These are phyloP conservation scores for Schizaphis graminum DNA, from an alignment of 2,888 invertebrate species.

Conservation along the genomic window DNA sequence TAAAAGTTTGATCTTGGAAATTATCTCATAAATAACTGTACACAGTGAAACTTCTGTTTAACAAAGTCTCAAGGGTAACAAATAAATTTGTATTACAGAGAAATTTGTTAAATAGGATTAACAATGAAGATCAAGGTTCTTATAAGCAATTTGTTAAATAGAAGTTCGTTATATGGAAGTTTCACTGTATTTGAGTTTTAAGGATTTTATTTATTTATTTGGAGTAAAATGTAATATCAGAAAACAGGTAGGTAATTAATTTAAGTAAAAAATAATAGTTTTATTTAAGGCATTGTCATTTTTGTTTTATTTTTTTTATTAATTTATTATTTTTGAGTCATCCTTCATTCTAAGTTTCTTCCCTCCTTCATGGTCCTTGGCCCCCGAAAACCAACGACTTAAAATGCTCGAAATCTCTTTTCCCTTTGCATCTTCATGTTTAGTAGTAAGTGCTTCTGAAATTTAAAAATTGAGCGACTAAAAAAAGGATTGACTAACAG, in stretches of 20 bases:
- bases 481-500: not conserved
- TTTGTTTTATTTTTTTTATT: not conserved
- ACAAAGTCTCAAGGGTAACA: no score
- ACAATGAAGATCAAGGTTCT: no score
- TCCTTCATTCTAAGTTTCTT: not conserved
- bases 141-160: not conserved
- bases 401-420: constrained; percentile 14
- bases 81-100: no score
- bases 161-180: no score
- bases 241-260: no score
- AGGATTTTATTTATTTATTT: no score
- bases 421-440: not conserved
- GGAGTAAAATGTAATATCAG: no score
- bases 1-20: no score
- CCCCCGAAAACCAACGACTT: not conserved
- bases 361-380: not conserved
- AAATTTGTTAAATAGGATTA: no score
- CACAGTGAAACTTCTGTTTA: no score
- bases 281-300: not conserved
- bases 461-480: not conserved
- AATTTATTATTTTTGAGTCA: not conserved
- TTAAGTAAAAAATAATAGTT: not conserved
- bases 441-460: not conserved
- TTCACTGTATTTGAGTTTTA: no score
- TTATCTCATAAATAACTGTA: no score